These are phyloP conservation scores for Athetis lepigone DNA, from an alignment of 2,888 invertebrate genomes.

Conservation along the genomic window DNA sequence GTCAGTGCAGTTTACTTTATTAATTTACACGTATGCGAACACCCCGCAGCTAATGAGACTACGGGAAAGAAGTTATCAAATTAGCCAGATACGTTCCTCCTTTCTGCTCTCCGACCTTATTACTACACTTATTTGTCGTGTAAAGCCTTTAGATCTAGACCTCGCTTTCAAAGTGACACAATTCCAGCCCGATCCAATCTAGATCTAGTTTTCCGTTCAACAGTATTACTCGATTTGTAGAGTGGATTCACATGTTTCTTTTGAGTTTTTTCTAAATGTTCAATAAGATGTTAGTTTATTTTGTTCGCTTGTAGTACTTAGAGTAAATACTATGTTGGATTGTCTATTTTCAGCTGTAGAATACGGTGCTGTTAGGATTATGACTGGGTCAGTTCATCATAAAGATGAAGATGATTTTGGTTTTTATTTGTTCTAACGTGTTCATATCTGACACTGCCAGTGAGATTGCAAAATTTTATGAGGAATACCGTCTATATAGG, in stretches of 20 bases:
- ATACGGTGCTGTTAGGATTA: no score
- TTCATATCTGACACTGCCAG: no score
- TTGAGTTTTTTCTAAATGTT: not conserved
- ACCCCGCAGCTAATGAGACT: conserved; percentile 11
- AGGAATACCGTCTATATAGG: no score
- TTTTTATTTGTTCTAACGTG: no score
- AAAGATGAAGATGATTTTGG: no score
- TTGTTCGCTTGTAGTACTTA: no score
- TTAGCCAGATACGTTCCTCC: conserved; percentile 7
- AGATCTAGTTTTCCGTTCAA: not conserved
- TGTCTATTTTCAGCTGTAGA: no score
- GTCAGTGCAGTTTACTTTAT: conserved; percentile 11
- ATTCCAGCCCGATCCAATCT: conserved; percentile 8
- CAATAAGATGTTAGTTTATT: no score
- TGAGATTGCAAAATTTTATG: no score
- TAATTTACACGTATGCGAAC: conserved; percentile 10
- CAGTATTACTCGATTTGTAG: conserved; percentile 1
- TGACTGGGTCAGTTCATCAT: no score
- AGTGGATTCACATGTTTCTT: not conserved
- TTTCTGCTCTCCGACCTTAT: conserved; percentile 3
- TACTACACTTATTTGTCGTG: conserved; percentile 8
- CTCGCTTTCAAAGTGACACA: conserved; percentile 17
- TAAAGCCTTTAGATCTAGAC: conserved; percentile 11
- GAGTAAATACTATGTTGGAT: no score
- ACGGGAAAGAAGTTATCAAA: conserved; percentile 29